Evolutionary conservation across 2,888 invertebrate species (phyloP), one percentile per base, ranked within the genome.

Genomic region (Folsomia manolachei): DNA sequence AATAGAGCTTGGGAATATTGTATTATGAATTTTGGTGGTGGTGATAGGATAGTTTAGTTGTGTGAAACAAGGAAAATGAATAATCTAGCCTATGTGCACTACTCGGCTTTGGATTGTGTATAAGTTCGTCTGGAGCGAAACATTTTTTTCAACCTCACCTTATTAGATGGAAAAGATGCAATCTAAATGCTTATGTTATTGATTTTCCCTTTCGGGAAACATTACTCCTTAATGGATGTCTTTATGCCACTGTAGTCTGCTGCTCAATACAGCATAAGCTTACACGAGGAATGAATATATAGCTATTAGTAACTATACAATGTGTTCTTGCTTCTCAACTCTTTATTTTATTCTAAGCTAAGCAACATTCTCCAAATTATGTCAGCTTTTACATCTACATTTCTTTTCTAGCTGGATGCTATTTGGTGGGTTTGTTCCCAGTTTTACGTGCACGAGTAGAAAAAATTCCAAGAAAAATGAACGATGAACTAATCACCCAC

Each of bases 21-120:
- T 56, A 66, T 72, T 68, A 79, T 81, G 81, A 80, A 75, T 78
- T 79, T 77, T 67, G 80, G 80, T 82, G 82, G 82, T 81, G 82
- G 79, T 56, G n/a, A n/a, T n/a, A n/a, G n/a, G n/a, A n/a, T n/a
- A n/a, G n/a, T n/a, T 4, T 39, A 39, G 39, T 39, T 39, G 39
- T 39, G 39, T 63, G 63, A 56, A 60, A 69, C 21, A 65, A 60
- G 26, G 65, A 72, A 72, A 70, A 77, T 77, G 77, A 77, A 75
- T 77, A 77, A 76, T 77, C 67, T 67, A 72, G 71, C n/a, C n/a
- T n/a, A n/a, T n/a, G n/a, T n/a, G n/a, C n/a, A n/a, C n/a, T n/a
- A n/a, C n/a, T n/a, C n/a, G n/a, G n/a, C n/a, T n/a, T n/a, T n/a
- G n/a, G n/a, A n/a, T n/a, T n/a, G n/a, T n/a, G n/a, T n/a, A n/a